Base-by-base conservation (phyloP, 2,888 invertebrate species). In the Drosophila anceps region DNA sequence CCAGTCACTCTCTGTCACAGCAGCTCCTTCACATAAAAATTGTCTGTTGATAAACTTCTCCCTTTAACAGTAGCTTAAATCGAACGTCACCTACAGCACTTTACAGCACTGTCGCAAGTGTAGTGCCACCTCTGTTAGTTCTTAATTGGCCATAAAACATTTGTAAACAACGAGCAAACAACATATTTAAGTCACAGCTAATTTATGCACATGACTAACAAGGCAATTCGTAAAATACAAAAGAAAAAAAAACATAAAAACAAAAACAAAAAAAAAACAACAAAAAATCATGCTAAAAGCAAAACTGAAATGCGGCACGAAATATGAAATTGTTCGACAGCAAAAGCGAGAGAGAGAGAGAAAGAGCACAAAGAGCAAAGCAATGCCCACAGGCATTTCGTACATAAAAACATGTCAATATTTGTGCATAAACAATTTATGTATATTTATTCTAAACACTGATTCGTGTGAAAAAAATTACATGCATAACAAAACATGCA, bases 151-250 rank as follows among this genome's bases (percentile, higher is more conserved):
- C 71, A 76, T 76, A 61, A 72, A 71, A 72, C 55, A 67, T 76
- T 72, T 72, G 68, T 20, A 60, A 62, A 55, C 53, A 76, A 46
- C 44, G 53, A 35, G 53, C 62, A 64, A 78, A 61, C 57, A 62
- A 62, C 65, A 69, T 50, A 59, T 78, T 58, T 46, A 71, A 78
- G 70, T 70, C 44, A 63, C 46, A 78, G 50, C 74, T 74, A 77
- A 77, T 77, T 77, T 77, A 77, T 77, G 77, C 79, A 79, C 75
- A 79, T 77, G 77, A 74, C 79, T 77, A 77, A 77, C 74, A 79
- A 79, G 70, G 46, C 79, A 61, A 74, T 79, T 70, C 57, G 24
- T 20, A 60, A 48, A 58, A 35, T 27, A 29, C 37, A 18, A 15
- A 15, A 24, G n/a, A n/a, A n/a, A n/a, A n/a, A n/a, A n/a, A n/a